phyloP scores from a whole-genome alignment of 2,888 invertebrate genomes.

The Ellobium chinense region DNA sequence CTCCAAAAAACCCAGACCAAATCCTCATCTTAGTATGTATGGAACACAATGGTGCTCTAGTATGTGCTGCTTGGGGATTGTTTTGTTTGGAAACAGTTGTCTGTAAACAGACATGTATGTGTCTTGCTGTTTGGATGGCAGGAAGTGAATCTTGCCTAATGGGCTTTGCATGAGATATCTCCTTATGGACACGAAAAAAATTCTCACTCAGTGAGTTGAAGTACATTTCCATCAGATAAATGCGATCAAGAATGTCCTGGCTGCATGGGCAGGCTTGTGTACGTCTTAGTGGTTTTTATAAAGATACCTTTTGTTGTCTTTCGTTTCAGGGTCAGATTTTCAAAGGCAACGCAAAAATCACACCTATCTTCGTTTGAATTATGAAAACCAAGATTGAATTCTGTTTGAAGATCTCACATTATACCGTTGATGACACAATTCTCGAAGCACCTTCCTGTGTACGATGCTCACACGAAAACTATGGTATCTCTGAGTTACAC shows the following conservation, averaged over 20 bases:
- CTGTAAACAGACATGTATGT: background rate
- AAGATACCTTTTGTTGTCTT: too few relatives aligned
- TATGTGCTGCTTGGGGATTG: background rate
- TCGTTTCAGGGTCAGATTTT: too few relatives aligned
- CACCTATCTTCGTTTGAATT: too few relatives aligned
- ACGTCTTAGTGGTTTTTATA: too few relatives aligned
- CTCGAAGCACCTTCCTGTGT: too few relatives aligned
- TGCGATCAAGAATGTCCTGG: background rate
- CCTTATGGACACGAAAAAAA: background rate
- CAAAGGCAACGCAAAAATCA: too few relatives aligned
- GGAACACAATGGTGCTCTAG: background rate
- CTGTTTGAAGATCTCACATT: too few relatives aligned
- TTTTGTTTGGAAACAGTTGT: background rate
- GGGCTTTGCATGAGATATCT: conserved; percentile 3
- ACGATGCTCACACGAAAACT: too few relatives aligned
- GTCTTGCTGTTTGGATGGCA: background rate
- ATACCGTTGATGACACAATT: too few relatives aligned
- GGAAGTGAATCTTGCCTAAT: background rate
- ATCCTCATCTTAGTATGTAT: background rate
- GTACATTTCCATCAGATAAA: background rate
- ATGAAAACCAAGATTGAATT: too few relatives aligned
- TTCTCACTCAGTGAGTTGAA: background rate
- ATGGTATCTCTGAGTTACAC: too few relatives aligned
- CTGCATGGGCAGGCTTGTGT: background rate
- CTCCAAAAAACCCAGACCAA: background rate